A percentile compares a stretch with the other conserved stretches of the same genome.
Evolutionary conservation across 2,888 invertebrate species (phyloP).

Genomic region (Gortyna flavago): DNA sequence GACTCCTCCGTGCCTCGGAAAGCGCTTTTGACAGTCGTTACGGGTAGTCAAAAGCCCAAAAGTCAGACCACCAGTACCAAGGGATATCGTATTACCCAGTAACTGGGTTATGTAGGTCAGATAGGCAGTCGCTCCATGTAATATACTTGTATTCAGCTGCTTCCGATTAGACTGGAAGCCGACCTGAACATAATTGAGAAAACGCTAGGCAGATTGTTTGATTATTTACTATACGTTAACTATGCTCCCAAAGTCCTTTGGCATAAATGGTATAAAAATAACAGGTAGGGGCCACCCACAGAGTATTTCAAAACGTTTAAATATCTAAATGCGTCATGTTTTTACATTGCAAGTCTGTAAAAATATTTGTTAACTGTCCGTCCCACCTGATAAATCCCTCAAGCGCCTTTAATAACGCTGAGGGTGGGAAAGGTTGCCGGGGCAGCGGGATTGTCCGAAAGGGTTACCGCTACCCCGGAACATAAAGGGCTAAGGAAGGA

Average conservation of each 20-base stretch:
- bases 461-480: no score
- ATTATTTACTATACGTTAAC: background rate
- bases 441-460: no score
- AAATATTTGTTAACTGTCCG: slow-evolving; percentile 25
- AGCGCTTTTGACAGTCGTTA: background rate
- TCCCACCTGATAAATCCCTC: slow-evolving; percentile 18
- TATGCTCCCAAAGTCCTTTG: no score
- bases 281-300: background rate
- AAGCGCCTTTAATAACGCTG: slow-evolving; percentile 21
- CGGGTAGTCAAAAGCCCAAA: background rate
- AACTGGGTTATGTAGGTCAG: background rate
- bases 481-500: no score
- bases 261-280: background rate
- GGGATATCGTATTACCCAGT: no score
- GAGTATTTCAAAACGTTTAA: slow-evolving; percentile 18
- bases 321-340: no score
- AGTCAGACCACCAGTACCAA: background rate
- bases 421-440: background rate
- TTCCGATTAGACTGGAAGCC: background rate
- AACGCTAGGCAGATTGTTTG: background rate
- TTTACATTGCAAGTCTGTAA: background rate
- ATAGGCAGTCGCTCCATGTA: background rate
- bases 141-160: background rate
- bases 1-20: background rate
- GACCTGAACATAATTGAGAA: no score